A percentile compares a stretch with the other conserved stretches of the same genome.
These are phyloP conservation scores for Mythimna loreyi DNA, from an alignment of 2,888 invertebrate species.

Conservation along the genomic window DNA sequence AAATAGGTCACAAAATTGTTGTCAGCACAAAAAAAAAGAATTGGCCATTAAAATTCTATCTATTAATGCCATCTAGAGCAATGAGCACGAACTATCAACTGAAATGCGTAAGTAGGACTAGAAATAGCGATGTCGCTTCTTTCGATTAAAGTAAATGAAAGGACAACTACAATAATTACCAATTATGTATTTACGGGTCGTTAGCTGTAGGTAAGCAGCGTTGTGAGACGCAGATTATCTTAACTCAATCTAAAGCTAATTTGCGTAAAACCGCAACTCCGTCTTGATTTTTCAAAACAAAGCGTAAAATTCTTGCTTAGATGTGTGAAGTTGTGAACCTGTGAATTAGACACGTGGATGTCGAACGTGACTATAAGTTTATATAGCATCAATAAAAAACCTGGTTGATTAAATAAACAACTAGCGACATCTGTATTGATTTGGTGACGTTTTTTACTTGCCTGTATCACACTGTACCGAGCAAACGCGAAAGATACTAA, in stretches of 20 bases:
- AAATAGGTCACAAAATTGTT: neutral
- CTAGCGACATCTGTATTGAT: neutral
- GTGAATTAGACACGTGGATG: conserved; percentile 7
- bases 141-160: neutral
- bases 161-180: neutral
- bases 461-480: too few species aligned
- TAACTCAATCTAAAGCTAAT: neutral
- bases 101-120: too few species aligned
- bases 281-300: neutral
- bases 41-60: neutral
- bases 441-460: conserved; percentile 6
- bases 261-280: neutral
- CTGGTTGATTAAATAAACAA: neutral
- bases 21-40: neutral
- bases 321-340: conserved; percentile 4
- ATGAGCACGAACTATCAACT: conserved; percentile 2
- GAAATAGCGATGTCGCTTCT: neutral
- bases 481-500: too few species aligned
- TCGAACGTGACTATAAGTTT: neutral
- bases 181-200: neutral
- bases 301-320: neutral
- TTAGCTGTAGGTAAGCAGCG: conserved; percentile 2
- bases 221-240: conserved; percentile 4
- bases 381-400: neutral
- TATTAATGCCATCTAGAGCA: conserved; percentile 30